These are phyloP conservation scores for Hirudinaria manillensis DNA, from an alignment of 2,888 invertebrate species.

Conservation along the genomic window DNA sequence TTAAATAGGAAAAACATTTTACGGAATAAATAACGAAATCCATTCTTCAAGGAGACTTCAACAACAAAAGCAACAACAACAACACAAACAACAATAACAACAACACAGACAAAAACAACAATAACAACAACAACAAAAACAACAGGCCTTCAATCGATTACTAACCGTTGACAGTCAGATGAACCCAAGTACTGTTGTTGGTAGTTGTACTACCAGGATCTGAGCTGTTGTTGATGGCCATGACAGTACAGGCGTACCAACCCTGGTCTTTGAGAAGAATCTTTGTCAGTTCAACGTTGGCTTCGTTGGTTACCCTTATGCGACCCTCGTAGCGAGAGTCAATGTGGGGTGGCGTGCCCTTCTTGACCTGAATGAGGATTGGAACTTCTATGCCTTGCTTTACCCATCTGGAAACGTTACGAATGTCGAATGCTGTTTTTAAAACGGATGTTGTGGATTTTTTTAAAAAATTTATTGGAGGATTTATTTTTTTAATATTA, in stretches of 20 bases:
- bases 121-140: not conserved
- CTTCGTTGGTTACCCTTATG: conserved; percentile 37
- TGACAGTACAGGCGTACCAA: conserved; percentile 91
- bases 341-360: conserved; percentile 91
- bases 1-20: no score
- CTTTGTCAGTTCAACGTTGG: conserved; percentile 85
- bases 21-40: no score
- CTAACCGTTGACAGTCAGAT: conserved; percentile 88
- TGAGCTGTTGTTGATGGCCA: conserved; percentile 85
- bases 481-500: no score
- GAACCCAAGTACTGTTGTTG: conserved; percentile 89
- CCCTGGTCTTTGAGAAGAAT: conserved; percentile 88
- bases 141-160: conserved; percentile 32
- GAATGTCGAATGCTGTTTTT: no score
- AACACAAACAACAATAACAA: not conserved
- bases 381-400: conserved; percentile 77
- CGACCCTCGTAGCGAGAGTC: conserved; percentile 61
- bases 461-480: no score
- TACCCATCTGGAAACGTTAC: conserved; percentile 20
- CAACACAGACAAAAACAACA: not conserved
- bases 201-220: conserved; percentile 58
- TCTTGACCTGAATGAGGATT: conserved; percentile 89
- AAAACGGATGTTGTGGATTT: no score
- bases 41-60: no score
- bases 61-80: no score